These are phyloP conservation scores for Polymixis lichenea DNA, from an alignment of 2,888 invertebrate genomes.

Conservation along the genomic window DNA sequence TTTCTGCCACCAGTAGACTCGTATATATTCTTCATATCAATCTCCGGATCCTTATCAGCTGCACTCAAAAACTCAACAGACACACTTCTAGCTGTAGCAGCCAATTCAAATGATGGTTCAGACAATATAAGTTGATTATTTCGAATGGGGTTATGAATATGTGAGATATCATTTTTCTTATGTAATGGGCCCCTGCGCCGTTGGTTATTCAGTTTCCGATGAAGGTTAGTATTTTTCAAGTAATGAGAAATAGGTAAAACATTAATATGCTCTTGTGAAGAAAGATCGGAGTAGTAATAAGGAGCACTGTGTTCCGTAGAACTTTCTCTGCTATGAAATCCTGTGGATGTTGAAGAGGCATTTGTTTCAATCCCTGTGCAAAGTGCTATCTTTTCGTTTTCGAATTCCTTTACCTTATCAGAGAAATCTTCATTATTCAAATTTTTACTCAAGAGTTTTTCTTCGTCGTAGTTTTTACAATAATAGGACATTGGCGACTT, in stretches of 20 bases:
- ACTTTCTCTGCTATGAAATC: slow-evolving; percentile 91
- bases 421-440: slow-evolving; percentile 81
- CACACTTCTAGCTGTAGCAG: slow-evolving; percentile 91
- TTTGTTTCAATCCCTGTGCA: slow-evolving; percentile 79
- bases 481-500: slow-evolving; percentile 88
- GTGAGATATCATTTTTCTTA: slow-evolving; percentile 92
- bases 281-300: slow-evolving; percentile 96
- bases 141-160: slow-evolving; percentile 93
- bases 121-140: slow-evolving; percentile 79
- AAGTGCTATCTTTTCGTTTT: slow-evolving; percentile 82
- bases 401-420: slow-evolving; percentile 88
- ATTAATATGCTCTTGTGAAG: slow-evolving; percentile 89
- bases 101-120: slow-evolving; percentile 88
- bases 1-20: slow-evolving; percentile 92
- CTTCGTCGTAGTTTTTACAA: slow-evolving; percentile 84
- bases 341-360: slow-evolving; percentile 83
- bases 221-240: slow-evolving; percentile 88
- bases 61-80: slow-evolving; percentile 92
- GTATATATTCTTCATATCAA: slow-evolving; percentile 93
- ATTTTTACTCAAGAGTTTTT: slow-evolving; percentile 83
- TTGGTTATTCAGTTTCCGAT: slow-evolving; percentile 93
- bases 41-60: slow-evolving; percentile 92
- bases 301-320: slow-evolving; percentile 93
- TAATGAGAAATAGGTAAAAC: slow-evolving; percentile 85
- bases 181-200: slow-evolving; percentile 91